These are phyloP conservation scores for Craniophora ligustri DNA, from an alignment of 2,888 invertebrate genomes.

Conservation along the genomic window DNA sequence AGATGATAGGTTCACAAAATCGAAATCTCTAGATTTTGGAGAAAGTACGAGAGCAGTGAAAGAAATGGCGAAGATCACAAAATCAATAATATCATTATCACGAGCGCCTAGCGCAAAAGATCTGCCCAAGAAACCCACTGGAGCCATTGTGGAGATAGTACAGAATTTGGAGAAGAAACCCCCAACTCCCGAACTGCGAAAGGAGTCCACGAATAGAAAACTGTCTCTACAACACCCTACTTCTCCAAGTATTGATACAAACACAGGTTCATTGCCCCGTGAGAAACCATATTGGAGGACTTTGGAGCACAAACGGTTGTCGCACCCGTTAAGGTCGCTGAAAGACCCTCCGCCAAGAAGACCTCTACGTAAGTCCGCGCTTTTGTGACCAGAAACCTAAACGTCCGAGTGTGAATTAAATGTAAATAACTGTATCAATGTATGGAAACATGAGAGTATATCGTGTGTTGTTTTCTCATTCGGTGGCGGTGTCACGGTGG, in stretches of 20 bases:
- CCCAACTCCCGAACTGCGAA: constrained; percentile 45
- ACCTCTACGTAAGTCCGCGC: constrained; percentile 82
- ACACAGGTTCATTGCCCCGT: constrained; percentile 76
- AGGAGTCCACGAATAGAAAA: constrained; percentile 65
- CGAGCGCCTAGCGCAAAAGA: constrained; percentile 78
- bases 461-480: constrained; percentile 57
- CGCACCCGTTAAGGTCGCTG: constrained; percentile 80
- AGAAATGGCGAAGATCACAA: constrained; percentile 71
- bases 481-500: constrained; percentile 57
- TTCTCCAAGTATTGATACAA: constrained; percentile 59
- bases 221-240: constrained; percentile 75
- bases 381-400: constrained; percentile 68
- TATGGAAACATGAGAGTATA: constrained; percentile 64
- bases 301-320: constrained; percentile 82
- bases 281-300: constrained; percentile 83
- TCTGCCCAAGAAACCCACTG: constrained; percentile 62
- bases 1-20: constrained; percentile 52
- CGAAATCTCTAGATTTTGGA: constrained; percentile 34
- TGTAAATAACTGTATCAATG: constrained; percentile 79
- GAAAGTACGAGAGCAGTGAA: constrained; percentile 49
- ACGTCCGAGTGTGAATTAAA: constrained; percentile 68
- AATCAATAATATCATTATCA: constrained; percentile 78
- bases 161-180: constrained; percentile 69
- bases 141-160: constrained; percentile 65
- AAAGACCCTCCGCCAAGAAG: constrained; percentile 75